These are phyloP conservation scores for Proisotoma minuta DNA, from an alignment of 2,888 invertebrate genomes.

Conservation along the genomic window DNA sequence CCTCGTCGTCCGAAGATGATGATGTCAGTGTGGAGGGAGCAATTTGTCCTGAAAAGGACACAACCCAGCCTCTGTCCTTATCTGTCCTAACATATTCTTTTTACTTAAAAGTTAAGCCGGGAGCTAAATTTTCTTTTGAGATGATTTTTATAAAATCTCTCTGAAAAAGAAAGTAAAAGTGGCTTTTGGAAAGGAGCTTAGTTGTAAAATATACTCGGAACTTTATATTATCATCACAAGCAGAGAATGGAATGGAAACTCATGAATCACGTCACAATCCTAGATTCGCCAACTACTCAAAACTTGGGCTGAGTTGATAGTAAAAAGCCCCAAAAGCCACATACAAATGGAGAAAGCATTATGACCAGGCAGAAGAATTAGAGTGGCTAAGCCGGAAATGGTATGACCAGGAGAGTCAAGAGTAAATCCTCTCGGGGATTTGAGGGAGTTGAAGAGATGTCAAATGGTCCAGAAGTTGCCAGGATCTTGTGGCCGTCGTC, in stretches of 20 bases:
- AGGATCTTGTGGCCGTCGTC: slow-evolving; percentile 39
- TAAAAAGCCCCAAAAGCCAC: slow-evolving; percentile 15
- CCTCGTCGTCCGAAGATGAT: slow-evolving; percentile 35
- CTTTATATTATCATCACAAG: slow-evolving; percentile 41
- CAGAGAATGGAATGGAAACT: slow-evolving; percentile 38
- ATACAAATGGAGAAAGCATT: slow-evolving; percentile 4
- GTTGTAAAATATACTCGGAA: no score
- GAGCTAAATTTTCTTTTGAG: slow-evolving; percentile 12
- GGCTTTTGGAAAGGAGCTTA: slow-evolving; percentile 1
- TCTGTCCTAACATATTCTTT: slow-evolving; percentile 38
- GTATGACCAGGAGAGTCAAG: slow-evolving; percentile 27
- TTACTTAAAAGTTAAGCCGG: slow-evolving; percentile 32
- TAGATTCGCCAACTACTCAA: slow-evolving; percentile 11
- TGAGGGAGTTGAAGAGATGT: slow-evolving; percentile 47
- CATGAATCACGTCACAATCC: slow-evolving; percentile 40
- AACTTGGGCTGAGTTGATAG: slow-evolving; percentile 2
- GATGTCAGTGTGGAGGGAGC: slow-evolving; percentile 38
- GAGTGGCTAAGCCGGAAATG: neutral
- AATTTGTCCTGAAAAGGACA: slow-evolving; percentile 44
- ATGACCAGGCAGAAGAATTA: neutral
- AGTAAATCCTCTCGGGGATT: slow-evolving; percentile 46
- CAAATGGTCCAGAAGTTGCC: slow-evolving; percentile 47
- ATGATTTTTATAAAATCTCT: slow-evolving; percentile 1
- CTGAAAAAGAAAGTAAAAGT: neutral
- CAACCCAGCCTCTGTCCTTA: slow-evolving; percentile 30